Base-by-base conservation (phyloP, 1,140 invertebrate species). In the Ips nitidus region DNA sequence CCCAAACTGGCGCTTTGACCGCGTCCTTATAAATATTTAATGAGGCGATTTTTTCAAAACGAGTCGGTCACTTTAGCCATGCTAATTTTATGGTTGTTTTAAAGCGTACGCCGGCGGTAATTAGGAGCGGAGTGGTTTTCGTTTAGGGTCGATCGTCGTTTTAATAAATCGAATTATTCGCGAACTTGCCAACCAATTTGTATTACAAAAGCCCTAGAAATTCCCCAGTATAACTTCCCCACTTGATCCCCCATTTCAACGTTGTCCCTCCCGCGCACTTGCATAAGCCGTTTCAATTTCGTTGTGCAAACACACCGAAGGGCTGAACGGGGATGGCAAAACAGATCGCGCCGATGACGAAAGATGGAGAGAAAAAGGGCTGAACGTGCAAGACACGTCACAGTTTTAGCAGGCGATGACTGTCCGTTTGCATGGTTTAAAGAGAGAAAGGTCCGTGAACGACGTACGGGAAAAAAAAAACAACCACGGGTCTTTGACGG, bases 11-110 rank as follows among this genome's bases (percentile, higher is more conserved):
- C 69, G 69, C 69, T 63, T 61, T 55, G 61, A 61, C 67, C 53
- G 57, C 4, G 47, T 53, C 39, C 69, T 70, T 65, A 70, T 70
- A 70, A 70, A 70, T 70, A 70, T 70, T 70, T 70, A 70, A 70
- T 70, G 69, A 70, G 69, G 59, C 42, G 69, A 65, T 62, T 63
- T 70, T 68, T 69, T 70, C 52, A 38, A 40, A 50, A 70, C 22
- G n/a, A 63, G 69, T 61, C 69, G 69, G 69, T 50, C 62, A 59
- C 61, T 66, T 69, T 70, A 70, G 61, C 41, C 61, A 70, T 70
- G 69, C 61, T 70, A 70, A 70, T 70, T 70, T 70, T 70, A 70
- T 66, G 61, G 69, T 61, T 61, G 62, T 70, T 70, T 65, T 63
- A 61, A 65, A 65, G 61, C 61, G 61, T 59, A 70, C 69, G 67